Evolutionary conservation across 2,888 invertebrate species (phyloP).

Genomic region (Oscheius sp.): DNA sequence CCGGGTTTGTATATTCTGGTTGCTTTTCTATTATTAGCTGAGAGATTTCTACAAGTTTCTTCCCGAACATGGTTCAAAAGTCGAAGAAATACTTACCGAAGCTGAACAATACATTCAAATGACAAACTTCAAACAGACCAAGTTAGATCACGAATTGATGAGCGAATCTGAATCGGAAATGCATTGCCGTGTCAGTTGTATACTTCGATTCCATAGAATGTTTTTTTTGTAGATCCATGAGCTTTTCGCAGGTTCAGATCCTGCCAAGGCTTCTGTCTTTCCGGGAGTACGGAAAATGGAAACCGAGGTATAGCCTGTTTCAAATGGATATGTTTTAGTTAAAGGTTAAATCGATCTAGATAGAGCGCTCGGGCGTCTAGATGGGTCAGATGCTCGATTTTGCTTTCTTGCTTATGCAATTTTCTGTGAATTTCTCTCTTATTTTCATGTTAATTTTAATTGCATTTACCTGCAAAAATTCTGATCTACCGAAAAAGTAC

Average conservation of each 20-base stretch:
- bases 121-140: slow-evolving; percentile 15
- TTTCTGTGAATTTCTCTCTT: too few species aligned
- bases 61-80: slow-evolving; percentile 79
- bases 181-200: background rate
- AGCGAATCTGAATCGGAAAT: background rate
- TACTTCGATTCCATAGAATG: too few species aligned
- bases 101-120: slow-evolving; percentile 76
- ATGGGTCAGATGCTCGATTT: too few species aligned
- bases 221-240: slow-evolving; percentile 9
- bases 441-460: too few species aligned
- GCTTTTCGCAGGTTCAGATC: slow-evolving; percentile 93
- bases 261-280: slow-evolving; percentile 94
- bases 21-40: slow-evolving; percentile 27
- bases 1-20: slow-evolving; percentile 33
- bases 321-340: too few species aligned
- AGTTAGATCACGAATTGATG: background rate
- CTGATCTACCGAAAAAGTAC: too few species aligned
- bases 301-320: slow-evolving; percentile 48
- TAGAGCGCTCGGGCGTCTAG: too few species aligned
- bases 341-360: too few species aligned
- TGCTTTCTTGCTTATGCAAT: too few species aligned
- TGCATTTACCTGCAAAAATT: too few species aligned
- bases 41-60: slow-evolving; percentile 69
- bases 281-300: slow-evolving; percentile 80
- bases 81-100: slow-evolving; percentile 80